phyloP scores from a whole-genome alignment of 2,797 vertebrate genomes.

The Sciurus carolinensis region DNA sequence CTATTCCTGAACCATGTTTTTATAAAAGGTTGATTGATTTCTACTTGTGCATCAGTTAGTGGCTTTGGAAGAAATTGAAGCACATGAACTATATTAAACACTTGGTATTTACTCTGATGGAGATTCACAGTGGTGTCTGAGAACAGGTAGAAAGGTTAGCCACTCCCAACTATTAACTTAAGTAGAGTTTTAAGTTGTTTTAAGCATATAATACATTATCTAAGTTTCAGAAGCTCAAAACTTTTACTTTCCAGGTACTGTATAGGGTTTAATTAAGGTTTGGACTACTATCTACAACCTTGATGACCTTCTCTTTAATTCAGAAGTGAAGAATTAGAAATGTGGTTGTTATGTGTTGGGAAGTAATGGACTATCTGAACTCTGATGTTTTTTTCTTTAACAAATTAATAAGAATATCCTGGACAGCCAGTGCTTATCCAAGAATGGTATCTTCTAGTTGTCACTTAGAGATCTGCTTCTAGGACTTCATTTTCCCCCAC shows the following conservation, averaged over 20 bases:
- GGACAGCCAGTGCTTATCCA: background rate
- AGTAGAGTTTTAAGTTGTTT: background rate
- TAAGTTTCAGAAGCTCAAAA: background rate
- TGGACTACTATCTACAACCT: background rate
- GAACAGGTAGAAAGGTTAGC: background rate
- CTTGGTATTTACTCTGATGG: background rate
- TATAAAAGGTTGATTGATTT: background rate
- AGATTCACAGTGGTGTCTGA: background rate
- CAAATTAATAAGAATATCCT: background rate
- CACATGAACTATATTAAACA: fast-evolving
- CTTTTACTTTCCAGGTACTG: background rate
- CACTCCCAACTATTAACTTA: background rate
- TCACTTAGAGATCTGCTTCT: background rate
- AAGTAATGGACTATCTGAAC: slow-evolving; percentile 6
- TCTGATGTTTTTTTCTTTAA: background rate
- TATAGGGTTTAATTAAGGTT: background rate
- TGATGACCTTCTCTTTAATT: slow-evolving; percentile 40
- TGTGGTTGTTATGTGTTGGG: slow-evolving; percentile 8
- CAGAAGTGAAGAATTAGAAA: slow-evolving; percentile 18
- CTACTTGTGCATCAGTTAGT: background rate
- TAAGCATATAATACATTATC: background rate
- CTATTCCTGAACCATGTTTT: background rate
- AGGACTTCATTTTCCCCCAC: background rate
- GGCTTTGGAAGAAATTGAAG: background rate
- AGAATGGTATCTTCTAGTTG: background rate